These are phyloP conservation scores for Psilanteris sp. DNA, from an alignment of 1,140 invertebrate genomes.

Conservation along the genomic window DNA sequence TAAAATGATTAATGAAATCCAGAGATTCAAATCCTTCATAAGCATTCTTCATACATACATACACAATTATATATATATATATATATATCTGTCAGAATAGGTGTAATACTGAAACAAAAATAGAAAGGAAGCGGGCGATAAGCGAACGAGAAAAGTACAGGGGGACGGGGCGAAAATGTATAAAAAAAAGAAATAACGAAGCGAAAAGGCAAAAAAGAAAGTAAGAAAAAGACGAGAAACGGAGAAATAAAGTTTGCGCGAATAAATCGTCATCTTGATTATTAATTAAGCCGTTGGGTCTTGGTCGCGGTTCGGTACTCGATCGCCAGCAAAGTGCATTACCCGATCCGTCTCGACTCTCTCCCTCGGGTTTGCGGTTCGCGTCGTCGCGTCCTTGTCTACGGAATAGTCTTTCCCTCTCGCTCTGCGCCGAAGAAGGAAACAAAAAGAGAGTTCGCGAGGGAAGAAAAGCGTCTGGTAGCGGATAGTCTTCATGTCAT, in stretches of 20 bases:
- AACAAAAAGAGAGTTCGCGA: constrained; percentile 29
- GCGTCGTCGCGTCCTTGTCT: constrained; percentile 22
- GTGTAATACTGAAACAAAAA: too few relatives aligned
- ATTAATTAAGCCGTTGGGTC: constrained; percentile 36
- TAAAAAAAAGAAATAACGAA: too few relatives aligned
- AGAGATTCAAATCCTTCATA: too few relatives aligned
- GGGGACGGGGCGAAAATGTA: too few relatives aligned
- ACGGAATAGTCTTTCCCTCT: background rate
- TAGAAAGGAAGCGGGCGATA: too few relatives aligned
- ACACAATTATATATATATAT: too few relatives aligned
- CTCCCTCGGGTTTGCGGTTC: constrained; percentile 14
- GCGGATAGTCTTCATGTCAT: constrained; percentile 69
- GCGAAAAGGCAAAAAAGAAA: background rate
- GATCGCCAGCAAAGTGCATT: constrained; percentile 49
- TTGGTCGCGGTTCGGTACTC: constrained; percentile 26
- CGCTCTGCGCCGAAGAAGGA: constrained; percentile 17
- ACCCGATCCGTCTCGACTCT: constrained; percentile 20
- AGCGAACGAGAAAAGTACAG: too few relatives aligned
- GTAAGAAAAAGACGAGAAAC: background rate
- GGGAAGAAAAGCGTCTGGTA: constrained; percentile 69
- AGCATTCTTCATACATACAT: too few relatives aligned
- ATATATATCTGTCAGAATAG: too few relatives aligned
- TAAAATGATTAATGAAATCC: too few relatives aligned
- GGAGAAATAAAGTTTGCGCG: too few relatives aligned
- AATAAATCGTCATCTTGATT: too few relatives aligned